Conservation (phyloP, 2,797 vertebrate genomes). For the Siniperca obscura region DNA sequence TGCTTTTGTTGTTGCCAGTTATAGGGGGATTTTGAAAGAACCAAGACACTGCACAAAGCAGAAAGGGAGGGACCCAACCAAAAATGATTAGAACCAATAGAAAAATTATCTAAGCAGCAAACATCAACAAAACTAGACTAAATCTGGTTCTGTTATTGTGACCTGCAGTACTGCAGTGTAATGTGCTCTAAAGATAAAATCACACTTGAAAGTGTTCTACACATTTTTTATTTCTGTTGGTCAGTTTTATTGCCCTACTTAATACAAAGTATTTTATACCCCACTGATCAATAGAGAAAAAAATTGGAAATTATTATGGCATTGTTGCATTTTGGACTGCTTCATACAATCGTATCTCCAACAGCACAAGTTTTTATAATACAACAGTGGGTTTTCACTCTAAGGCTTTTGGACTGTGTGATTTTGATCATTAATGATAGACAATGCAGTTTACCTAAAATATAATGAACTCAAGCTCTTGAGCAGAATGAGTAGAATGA, state of each 20-base stretch:
- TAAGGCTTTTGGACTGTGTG: neutral
- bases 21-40: neutral
- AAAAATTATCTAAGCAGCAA: constrained; percentile 3
- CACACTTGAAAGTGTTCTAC: neutral
- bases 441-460: neutral
- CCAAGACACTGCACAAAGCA: neutral
- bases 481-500: neutral
- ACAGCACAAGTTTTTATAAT: neutral
- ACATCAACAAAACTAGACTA: neutral
- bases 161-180: neutral
- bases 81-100: neutral
- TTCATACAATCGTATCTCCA: neutral
- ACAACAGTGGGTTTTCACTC: neutral
- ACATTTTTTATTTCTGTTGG: neutral
- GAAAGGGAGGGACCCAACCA: neutral
- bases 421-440: neutral
- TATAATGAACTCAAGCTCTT: neutral
- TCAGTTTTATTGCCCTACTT: too few relatives aligned
- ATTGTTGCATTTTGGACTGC: neutral
- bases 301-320: neutral
- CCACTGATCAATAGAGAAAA: neutral
- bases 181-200: neutral
- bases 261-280: too few relatives aligned
- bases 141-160: constrained; percentile 13
- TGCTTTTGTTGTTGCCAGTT: constrained; percentile 10